Evolutionary conservation across 2,888 invertebrate species (phyloP).

Genomic region (Aleiodes testaceus): DNA sequence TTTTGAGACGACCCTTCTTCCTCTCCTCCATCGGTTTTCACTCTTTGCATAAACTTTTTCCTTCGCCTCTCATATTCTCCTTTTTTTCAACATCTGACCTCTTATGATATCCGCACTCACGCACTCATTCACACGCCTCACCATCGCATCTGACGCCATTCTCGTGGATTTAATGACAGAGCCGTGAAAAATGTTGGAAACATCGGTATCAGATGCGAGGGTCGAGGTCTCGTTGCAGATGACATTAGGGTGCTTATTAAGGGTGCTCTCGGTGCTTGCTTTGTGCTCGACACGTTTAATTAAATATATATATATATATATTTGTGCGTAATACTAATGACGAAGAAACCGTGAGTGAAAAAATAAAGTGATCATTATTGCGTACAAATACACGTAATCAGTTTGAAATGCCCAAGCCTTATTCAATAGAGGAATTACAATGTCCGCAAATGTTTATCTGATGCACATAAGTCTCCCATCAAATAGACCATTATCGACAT

Average conservation of each 20-base stretch:
- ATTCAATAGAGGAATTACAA: slow-evolving; percentile 1
- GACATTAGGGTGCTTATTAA: slow-evolving; percentile 63
- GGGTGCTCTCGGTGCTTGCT: slow-evolving; percentile 65
- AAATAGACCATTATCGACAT: no score
- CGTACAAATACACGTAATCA: slow-evolving; percentile 41
- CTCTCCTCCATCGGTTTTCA: slow-evolving; percentile 23
- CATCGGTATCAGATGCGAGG: slow-evolving; percentile 43
- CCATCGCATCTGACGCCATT: slow-evolving; percentile 23
- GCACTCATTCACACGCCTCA: slow-evolving; percentile 58
- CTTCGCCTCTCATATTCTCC: slow-evolving; percentile 37
- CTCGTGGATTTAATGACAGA: neutral
- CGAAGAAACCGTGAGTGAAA: slow-evolving; percentile 43
- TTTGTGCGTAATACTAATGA: slow-evolving; percentile 55
- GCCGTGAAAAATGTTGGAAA: slow-evolving; percentile 12
- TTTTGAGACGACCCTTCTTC: slow-evolving; percentile 9
- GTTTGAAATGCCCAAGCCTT: neutral
- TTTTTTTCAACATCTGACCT: slow-evolving; percentile 38
- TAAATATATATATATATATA: slow-evolving; percentile 44
- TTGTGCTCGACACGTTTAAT: slow-evolving; percentile 63
- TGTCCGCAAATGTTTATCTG: neutral
- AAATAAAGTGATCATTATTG: slow-evolving; percentile 35
- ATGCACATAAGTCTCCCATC: no score
- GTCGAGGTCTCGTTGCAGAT: slow-evolving; percentile 58
- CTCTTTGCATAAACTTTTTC: slow-evolving; percentile 28
- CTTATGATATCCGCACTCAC: slow-evolving; percentile 59